Evolutionary conservation across 2,113 vertebrate species (phyloP).

Genomic region (Ivindomyrus marchei): DNA sequence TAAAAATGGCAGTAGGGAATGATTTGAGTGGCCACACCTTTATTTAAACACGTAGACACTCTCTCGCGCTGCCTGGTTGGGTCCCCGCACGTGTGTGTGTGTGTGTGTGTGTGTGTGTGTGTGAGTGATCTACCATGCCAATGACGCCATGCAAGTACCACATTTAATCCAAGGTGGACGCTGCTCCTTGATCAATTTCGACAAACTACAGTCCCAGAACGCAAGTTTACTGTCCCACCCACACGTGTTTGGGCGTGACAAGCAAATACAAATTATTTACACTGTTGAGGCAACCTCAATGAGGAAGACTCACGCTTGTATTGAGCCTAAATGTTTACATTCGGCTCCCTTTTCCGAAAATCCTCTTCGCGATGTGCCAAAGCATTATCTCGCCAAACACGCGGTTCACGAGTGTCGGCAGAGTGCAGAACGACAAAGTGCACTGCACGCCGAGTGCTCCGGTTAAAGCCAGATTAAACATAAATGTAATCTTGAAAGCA

Average conservation of each 20-base stretch:
- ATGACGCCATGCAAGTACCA: not conserved
- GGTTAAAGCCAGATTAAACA: not conserved
- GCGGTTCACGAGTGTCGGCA: not conserved
- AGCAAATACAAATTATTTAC: slow-evolving; percentile 51
- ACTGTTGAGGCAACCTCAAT: slow-evolving; percentile 40
- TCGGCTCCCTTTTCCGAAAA: not conserved
- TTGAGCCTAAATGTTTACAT: slow-evolving; percentile 50
- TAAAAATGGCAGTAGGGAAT: not conserved
- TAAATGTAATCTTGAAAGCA: not conserved
- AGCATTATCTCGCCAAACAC: not conserved
- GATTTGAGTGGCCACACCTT: not conserved
- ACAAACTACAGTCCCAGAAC: not conserved
- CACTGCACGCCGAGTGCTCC: not conserved
- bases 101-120: not conserved
- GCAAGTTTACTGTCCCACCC: not conserved
- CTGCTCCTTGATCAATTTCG: not conserved
- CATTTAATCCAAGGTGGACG: not conserved
- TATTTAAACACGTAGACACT: slow-evolving; percentile 5
- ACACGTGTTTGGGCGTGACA: slow-evolving; percentile 35
- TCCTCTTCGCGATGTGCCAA: not conserved
- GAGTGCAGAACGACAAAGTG: not conserved
- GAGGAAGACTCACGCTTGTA: slow-evolving; percentile 36
- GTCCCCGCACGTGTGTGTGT: not conserved
- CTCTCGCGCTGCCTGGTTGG: not conserved
- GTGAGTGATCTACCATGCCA: not conserved